Conservation (phyloP, 2,797 vertebrate species). For the Semotilus atromaculatus region DNA sequence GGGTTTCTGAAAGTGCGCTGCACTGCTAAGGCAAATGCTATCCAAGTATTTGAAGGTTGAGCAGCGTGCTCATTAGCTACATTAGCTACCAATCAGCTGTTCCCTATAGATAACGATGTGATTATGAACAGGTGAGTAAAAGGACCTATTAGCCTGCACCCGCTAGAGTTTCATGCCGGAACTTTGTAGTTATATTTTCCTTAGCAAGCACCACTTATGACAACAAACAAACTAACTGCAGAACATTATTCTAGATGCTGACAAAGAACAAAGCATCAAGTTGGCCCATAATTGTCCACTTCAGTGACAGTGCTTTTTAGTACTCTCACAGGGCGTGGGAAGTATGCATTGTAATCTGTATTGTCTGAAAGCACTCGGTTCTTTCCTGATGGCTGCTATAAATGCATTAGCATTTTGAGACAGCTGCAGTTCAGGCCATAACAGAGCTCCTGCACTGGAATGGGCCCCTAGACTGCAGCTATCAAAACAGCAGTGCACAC, state of each 20-base stretch:
- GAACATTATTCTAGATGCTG: not conserved
- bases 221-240: not conserved
- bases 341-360: conserved; percentile 31
- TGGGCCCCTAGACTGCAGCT: conserved; percentile 27
- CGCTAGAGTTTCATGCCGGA: no score
- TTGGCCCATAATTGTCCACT: conserved; percentile 16
- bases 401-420: conserved; percentile 43
- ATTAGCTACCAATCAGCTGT: no score
- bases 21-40: no score
- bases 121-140: no score
- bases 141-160: no score
- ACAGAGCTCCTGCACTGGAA: conserved; percentile 19
- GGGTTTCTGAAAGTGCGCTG: no score
- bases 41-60: no score
- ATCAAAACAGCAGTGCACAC: conserved; percentile 33
- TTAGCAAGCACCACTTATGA: not conserved
- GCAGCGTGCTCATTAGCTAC: no score
- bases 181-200: not conserved
- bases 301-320: conserved; percentile 11
- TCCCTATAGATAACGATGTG: no score
- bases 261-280: not conserved
- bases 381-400: conserved; percentile 29
- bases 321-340: conserved; percentile 12
- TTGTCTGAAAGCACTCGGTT: conserved; percentile 31
- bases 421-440: conserved; percentile 30